Evolutionary conservation across 2,113 vertebrate species (phyloP).

Genomic region (Oncorhynchus tshawytscha): DNA sequence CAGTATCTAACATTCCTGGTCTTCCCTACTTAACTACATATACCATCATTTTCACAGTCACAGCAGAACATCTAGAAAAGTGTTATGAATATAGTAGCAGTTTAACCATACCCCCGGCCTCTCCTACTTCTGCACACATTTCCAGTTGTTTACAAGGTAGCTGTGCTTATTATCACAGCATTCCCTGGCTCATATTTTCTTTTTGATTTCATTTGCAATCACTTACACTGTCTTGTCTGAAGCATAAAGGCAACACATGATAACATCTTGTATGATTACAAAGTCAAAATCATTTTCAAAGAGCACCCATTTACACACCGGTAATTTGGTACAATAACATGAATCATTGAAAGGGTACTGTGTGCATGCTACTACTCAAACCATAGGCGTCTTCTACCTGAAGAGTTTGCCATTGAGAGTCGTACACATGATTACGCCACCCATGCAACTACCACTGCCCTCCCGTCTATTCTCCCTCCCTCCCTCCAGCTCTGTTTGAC

Average conservation of each 20-base stretch:
- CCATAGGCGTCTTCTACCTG: not conserved
- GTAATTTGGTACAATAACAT: constrained; percentile 54
- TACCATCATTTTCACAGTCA: too few relatives aligned
- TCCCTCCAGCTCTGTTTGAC: constrained; percentile 48
- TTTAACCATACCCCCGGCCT: constrained; percentile 12
- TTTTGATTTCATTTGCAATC: constrained; percentile 61
- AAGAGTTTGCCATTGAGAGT: too few relatives aligned
- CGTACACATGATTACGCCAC: too few relatives aligned
- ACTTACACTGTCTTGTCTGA: constrained; percentile 1
- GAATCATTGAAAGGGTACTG: not conserved
- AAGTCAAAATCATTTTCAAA: constrained; percentile 63
- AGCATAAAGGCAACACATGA: constrained; percentile 47
- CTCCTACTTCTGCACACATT: too few relatives aligned
- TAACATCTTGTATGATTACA: constrained; percentile 69
- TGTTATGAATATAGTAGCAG: constrained; percentile 49
- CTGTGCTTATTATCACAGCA: constrained; percentile 57
- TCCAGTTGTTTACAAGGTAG: constrained; percentile 58
- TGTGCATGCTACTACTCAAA: not conserved
- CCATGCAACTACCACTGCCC: too few relatives aligned
- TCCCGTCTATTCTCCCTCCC: too few relatives aligned
- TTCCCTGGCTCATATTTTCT: constrained; percentile 35
- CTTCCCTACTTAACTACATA: too few relatives aligned
- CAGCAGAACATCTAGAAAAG: constrained; percentile 16
- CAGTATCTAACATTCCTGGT: too few relatives aligned
- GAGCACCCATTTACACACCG: constrained; percentile 52